These are phyloP conservation scores for Sinella curviseta DNA, from an alignment of 1,140 invertebrate species.

Conservation along the genomic window DNA sequence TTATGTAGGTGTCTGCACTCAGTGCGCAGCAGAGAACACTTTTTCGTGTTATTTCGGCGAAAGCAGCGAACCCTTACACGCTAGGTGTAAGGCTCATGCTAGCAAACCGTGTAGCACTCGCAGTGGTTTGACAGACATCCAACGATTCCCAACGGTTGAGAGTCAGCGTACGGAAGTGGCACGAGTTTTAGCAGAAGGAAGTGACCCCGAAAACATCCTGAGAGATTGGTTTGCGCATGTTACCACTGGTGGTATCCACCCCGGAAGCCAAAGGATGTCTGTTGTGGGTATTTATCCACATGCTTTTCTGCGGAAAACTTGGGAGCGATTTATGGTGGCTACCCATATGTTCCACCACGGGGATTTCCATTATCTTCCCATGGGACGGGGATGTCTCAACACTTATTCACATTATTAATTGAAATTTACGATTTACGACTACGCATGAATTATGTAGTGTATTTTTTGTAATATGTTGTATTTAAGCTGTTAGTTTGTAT, in stretches of 20 bases:
- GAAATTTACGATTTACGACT: too few species aligned
- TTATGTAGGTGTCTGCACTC: too few species aligned
- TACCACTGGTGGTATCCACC: not conserved
- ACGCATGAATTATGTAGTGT: too few species aligned
- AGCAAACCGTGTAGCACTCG: not conserved
- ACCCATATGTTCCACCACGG: too few species aligned
- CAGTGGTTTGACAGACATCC: not conserved
- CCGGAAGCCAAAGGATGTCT: not conserved
- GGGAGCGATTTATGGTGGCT: too few species aligned
- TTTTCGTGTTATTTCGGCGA: not conserved
- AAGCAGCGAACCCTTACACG: not conserved
- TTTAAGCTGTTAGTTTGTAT: too few species aligned
- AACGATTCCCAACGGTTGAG: not conserved
- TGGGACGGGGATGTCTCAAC: too few species aligned
- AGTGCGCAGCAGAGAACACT: too few species aligned
- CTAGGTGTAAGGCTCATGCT: not conserved
- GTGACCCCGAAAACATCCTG: not conserved
- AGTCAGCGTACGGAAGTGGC: not conserved
- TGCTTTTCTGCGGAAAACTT: too few species aligned
- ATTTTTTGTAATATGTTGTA: too few species aligned
- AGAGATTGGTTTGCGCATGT: not conserved
- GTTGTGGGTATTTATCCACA: not conserved
- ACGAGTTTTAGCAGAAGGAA: not conserved
- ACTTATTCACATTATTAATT: too few species aligned
- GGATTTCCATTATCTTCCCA: too few species aligned